Evolutionary conservation across 2,113 vertebrate genomes (phyloP).

Genomic region (Tamias sibiricus): DNA sequence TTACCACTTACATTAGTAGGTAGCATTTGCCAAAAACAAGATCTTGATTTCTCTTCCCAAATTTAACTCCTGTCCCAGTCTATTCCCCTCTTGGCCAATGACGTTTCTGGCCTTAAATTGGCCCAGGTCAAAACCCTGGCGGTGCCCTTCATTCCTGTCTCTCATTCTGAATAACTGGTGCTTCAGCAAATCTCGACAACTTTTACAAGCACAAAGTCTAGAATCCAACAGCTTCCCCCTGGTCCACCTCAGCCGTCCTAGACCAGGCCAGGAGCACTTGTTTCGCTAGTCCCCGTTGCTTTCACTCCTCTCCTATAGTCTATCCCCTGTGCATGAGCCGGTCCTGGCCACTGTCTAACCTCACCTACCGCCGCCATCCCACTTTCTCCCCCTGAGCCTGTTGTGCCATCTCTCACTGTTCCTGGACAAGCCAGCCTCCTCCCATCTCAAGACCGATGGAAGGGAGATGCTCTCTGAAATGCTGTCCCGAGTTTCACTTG

Average conservation of each 20-base stretch:
- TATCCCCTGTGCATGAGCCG: neutral
- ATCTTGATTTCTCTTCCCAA: neutral
- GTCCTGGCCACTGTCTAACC: neutral
- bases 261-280: neutral
- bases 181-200: neutral
- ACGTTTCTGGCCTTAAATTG: neutral
- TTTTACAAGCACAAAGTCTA: too few species aligned
- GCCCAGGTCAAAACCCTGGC: neutral
- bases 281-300: neutral
- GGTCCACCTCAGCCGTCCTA: neutral
- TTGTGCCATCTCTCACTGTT: neutral
- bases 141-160: neutral
- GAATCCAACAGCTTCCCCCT: neutral
- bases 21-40: neutral
- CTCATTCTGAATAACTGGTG: too few species aligned
- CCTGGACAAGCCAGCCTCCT: neutral
- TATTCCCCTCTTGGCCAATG: neutral
- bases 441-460: neutral
- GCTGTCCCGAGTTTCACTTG: neutral
- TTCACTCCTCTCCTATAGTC: neutral
- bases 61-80: neutral
- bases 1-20: too few species aligned
- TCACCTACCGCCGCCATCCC: neutral
- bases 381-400: neutral
- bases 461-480: neutral